phyloP scores from a whole-genome alignment of 2,888 invertebrate species.

The Vesta saturnalis region DNA sequence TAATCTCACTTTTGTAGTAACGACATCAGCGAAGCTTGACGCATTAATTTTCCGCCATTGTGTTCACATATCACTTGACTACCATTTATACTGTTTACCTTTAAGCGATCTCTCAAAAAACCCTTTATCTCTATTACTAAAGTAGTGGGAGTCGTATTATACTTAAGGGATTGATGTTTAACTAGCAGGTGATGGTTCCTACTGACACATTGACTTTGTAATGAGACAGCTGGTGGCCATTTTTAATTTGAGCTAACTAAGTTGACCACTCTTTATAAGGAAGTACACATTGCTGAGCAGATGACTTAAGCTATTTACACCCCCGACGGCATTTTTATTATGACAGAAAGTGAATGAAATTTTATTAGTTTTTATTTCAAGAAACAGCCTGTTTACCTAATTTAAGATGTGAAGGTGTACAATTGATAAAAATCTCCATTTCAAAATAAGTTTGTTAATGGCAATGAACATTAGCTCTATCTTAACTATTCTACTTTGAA shows the following conservation, averaged over 20 bases:
- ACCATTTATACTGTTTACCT: not conserved
- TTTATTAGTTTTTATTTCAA: slow-evolving; percentile 21
- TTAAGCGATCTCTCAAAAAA: not conserved
- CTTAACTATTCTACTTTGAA: not conserved
- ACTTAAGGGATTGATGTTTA: slow-evolving; percentile 38
- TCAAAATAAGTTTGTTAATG: slow-evolving; percentile 1
- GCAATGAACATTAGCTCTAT: not conserved
- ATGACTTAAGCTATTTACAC: slow-evolving; percentile 53
- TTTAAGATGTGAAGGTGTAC: slow-evolving; percentile 27
- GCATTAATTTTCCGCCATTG: not conserved
- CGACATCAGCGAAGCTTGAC: not conserved
- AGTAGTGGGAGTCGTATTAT: slow-evolving; percentile 42
- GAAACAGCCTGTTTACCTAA: slow-evolving; percentile 30
- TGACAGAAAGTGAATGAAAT: slow-evolving; percentile 32
- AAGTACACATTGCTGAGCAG: slow-evolving; percentile 58
- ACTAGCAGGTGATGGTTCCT: slow-evolving; percentile 51
- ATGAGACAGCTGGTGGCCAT: slow-evolving; percentile 55
- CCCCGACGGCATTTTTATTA: slow-evolving; percentile 51
- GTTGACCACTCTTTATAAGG: slow-evolving; percentile 57
- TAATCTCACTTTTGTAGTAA: not conserved
- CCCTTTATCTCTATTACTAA: slow-evolving; percentile 20
- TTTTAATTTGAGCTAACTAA: slow-evolving; percentile 54
- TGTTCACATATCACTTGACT: not conserved
- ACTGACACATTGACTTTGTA: slow-evolving; percentile 55
- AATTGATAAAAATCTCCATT: slow-evolving; percentile 25